Base-by-base conservation (phyloP, 2,797 vertebrate genomes). In the Salarias fasciatus region DNA sequence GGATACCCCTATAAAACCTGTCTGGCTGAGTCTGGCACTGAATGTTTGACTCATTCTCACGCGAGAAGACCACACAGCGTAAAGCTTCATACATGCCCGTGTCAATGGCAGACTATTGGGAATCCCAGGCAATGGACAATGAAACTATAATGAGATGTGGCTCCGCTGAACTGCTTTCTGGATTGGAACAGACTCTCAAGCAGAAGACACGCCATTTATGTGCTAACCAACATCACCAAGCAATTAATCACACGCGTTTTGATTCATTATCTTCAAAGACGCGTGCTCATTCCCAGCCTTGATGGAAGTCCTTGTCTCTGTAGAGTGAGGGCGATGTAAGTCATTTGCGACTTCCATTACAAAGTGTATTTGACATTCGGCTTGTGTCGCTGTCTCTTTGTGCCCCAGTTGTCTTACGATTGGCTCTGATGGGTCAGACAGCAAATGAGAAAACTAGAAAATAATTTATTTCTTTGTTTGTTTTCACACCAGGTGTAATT, bases 401-500 rank as follows among this genome's bases (percentile, higher is more conserved):
- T 29, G 36, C 7, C 28, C 30, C 14, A 30, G 18, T 36, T 62
- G n/a, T 11, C 50, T 15, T 5, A 14, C 8, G 42, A 64, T 33
- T n/a, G 10, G 15, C 52, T 46, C 13, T 42, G 36, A 69, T 45
- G 29, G 33, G 28, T 37, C 31, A 43, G 29, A 35, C 53, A 49
- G 40, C 44, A 50, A 76, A 59, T 58, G 6, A 44, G 50, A 64
- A 38, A 8, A 58, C 5, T 28, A 30, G 12, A 37, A 5, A 4
- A 63, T 49, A 1, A 33, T 58, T 41, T 62, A 7, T 51, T 45
- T 48, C 18, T 24, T 35, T 35, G 33, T 53, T 66, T 33, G 13
- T 50, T 66, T 45, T 48, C 13, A 30, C 18, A 4, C 12, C 14
- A 33, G 24, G 14, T 65, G 38, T 56, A 53, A 63, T 68, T 78